Conservation (phyloP, 1,140 invertebrate genomes). For the Radopholus similis region DNA sequence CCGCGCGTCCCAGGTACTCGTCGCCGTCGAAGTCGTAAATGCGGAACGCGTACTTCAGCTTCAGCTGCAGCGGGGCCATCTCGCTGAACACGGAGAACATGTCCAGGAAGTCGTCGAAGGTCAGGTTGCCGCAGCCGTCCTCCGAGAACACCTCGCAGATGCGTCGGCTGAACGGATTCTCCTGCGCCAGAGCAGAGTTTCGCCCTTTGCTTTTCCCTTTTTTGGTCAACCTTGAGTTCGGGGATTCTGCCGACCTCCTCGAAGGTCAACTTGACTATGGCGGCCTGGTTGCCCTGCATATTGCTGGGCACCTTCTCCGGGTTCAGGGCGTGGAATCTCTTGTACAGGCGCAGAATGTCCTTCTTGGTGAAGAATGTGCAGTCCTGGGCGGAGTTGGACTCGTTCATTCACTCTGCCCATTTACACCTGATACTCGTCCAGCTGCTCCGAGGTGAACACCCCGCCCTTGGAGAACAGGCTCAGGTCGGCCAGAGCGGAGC, state of each 20-base stretch:
- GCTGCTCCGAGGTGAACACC: conserved; percentile 80
- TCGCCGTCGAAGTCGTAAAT: conserved; percentile 94
- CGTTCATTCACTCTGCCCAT: not conserved
- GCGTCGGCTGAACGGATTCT: conserved; percentile 65
- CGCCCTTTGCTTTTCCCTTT: not conserved
- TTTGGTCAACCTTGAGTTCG: conserved; percentile 69
- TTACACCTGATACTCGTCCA: conserved; percentile 79
- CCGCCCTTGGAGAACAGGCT: conserved; percentile 69
- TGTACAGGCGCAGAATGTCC: conserved; percentile 64
- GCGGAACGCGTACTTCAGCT: conserved; percentile 88
- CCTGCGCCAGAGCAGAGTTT: not conserved
- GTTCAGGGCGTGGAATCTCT: conserved; percentile 58
- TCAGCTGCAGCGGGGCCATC: conserved; percentile 79
- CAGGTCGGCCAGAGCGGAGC: conserved; percentile 51
- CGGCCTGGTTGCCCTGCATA: conserved; percentile 65
- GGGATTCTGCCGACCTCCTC: conserved; percentile 79
- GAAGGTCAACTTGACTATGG: conserved; percentile 73
- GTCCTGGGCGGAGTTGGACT: conserved; percentile 60
- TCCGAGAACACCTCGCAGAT: conserved; percentile 87
- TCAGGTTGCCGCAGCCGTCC: conserved; percentile 82
- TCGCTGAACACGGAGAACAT: conserved; percentile 81
- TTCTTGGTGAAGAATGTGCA: conserved; percentile 67
- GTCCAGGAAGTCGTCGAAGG: conserved; percentile 92
- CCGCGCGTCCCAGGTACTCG: conserved; percentile 62
- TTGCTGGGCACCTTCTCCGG: conserved; percentile 61